phyloP scores from a whole-genome alignment of 2,113 vertebrate species.

The Cichladusa arquata region DNA sequence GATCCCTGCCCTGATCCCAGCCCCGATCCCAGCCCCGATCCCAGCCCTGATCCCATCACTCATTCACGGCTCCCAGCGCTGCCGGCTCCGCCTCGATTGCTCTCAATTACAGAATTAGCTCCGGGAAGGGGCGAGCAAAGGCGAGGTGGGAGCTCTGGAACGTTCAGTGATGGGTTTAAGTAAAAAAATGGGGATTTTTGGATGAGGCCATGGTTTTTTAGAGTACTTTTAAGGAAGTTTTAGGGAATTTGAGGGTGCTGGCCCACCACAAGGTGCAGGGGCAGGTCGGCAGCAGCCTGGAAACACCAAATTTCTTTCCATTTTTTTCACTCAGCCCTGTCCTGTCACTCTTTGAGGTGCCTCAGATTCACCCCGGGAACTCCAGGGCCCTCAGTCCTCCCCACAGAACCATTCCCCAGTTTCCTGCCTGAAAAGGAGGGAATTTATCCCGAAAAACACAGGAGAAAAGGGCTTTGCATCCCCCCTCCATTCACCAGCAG shows the following conservation, averaged over 20 bases:
- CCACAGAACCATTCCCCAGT: fast-evolving
- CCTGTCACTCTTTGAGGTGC: not conserved
- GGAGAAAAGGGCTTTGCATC: not conserved
- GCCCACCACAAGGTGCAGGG: fast-evolving
- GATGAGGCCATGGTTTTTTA: fast-evolving
- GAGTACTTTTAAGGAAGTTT: not conserved
- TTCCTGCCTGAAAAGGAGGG: not conserved
- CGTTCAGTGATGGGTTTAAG: fast-evolving
- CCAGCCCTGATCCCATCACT: too few relatives aligned
- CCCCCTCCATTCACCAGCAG: not conserved
- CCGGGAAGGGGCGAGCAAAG: not conserved
- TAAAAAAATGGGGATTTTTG: not conserved
- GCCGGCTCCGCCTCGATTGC: not conserved
- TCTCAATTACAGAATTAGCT: not conserved
- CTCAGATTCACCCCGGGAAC: not conserved
- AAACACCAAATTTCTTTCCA: not conserved
- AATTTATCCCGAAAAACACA: not conserved
- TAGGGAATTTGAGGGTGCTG: not conserved
- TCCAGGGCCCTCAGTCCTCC: not conserved
- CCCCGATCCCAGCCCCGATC: too few relatives aligned
- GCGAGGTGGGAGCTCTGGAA: not conserved
- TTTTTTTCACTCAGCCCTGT: not conserved
- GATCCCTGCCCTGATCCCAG: too few relatives aligned
- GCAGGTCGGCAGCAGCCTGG: not conserved
- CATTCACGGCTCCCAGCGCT: not conserved